Percentiles rank a stretch among this genome's conserved stretches.
These are phyloP conservation scores for Pomatorhinus ruficollis DNA, from an alignment of 2,113 vertebrate species.

Conservation along the genomic window DNA sequence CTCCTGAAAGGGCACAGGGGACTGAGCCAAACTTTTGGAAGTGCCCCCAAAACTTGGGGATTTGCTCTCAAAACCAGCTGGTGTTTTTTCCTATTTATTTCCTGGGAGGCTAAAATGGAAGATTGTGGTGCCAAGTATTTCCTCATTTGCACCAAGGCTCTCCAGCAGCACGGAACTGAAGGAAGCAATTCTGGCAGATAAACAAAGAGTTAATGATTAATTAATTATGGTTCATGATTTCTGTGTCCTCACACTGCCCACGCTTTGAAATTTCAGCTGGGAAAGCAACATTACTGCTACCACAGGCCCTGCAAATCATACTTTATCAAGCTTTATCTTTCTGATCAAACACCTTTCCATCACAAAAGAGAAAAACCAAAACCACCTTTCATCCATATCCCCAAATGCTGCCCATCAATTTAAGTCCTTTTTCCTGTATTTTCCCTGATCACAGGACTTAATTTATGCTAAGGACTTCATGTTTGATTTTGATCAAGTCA, in stretches of 20 bases:
- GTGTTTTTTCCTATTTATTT: neutral
- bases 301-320: neutral
- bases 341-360: neutral
- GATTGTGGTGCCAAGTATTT: neutral
- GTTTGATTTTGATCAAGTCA: slow-evolving; percentile 20
- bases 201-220: neutral
- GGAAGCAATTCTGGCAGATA: neutral
- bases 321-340: neutral
- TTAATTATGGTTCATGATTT: neutral
- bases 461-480: neutral
- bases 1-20: neutral
- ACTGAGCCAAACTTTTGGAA: neutral
- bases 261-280: neutral
- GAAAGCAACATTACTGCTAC: neutral
- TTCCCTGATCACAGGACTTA: neutral
- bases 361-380: neutral
- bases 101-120: neutral
- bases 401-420: neutral
- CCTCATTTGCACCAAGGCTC: neutral
- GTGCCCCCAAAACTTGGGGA: neutral
- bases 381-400: neutral
- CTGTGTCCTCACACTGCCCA: neutral
- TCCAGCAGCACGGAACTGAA: neutral
- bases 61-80: neutral
- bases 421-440: neutral